phyloP scores from a whole-genome alignment of 2,888 invertebrate species.

The Drosophila neutralis region DNA sequence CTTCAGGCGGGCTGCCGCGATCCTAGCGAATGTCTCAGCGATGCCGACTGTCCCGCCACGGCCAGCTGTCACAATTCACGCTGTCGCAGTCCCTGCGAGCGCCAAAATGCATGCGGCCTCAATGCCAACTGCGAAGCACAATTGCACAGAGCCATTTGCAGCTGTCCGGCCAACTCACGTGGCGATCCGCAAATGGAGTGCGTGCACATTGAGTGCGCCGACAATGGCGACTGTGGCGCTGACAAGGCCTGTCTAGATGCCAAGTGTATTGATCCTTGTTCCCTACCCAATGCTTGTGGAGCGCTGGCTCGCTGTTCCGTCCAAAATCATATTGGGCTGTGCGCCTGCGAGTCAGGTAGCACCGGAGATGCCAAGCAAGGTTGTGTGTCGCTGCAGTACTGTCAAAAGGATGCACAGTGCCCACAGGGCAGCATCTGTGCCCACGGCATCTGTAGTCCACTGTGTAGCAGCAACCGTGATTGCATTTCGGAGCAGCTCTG shows the following conservation, averaged over 20 bases:
- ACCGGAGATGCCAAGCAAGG: slow-evolving; percentile 95
- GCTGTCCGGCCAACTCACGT: slow-evolving; percentile 90
- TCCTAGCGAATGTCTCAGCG: slow-evolving; percentile 92
- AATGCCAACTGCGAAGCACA: slow-evolving; percentile 91
- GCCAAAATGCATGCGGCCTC: slow-evolving; percentile 88
- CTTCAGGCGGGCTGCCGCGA: slow-evolving; percentile 89
- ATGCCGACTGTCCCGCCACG: slow-evolving; percentile 91
- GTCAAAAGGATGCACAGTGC: slow-evolving; percentile 92
- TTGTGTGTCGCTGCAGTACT: slow-evolving; percentile 93
- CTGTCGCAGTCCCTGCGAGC: slow-evolving; percentile 92
- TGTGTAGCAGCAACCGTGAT: slow-evolving; percentile 92
- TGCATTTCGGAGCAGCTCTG: slow-evolving; percentile 94
- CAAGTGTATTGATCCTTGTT: slow-evolving; percentile 93
- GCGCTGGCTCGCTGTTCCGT: slow-evolving; percentile 91
- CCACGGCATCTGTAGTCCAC: slow-evolving; percentile 91
- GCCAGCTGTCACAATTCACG: slow-evolving; percentile 91
- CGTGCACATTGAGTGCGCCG: slow-evolving; percentile 90
- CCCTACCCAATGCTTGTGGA: slow-evolving; percentile 92
- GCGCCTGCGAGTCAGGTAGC: slow-evolving; percentile 92
- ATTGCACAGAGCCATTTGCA: slow-evolving; percentile 90
- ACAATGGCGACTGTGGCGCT: slow-evolving; percentile 90
- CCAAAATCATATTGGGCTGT: slow-evolving; percentile 91
- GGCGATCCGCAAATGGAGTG: slow-evolving; percentile 92
- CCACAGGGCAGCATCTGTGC: slow-evolving; percentile 93
- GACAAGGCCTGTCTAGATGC: slow-evolving; percentile 91